Conservation (phyloP, 1,140 invertebrate genomes). For the Drosophila equinoxialis region DNA sequence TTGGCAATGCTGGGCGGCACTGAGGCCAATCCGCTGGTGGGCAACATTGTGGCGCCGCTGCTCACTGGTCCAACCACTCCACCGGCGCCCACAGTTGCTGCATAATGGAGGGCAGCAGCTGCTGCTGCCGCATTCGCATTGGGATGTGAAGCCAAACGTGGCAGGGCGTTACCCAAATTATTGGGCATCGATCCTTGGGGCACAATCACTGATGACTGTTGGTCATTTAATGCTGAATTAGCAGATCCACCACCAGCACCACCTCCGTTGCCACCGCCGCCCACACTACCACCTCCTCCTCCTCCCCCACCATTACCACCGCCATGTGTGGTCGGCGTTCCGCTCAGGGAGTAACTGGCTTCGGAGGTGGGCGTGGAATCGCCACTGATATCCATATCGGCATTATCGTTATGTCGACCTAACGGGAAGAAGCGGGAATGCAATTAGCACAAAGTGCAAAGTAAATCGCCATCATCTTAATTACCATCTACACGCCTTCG, state of each 20-base stretch:
- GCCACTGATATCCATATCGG: conserved; percentile 94
- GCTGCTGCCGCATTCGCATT: conserved; percentile 56
- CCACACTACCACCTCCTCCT: conserved; percentile 36
- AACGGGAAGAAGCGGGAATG: not conserved
- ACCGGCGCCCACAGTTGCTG: conserved; percentile 44
- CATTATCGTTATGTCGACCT: conserved; percentile 83
- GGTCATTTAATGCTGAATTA: conserved; percentile 33
- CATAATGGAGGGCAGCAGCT: conserved; percentile 25
- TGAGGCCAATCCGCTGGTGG: conserved; percentile 71
- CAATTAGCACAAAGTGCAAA: no score
- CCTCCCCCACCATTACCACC: conserved; percentile 42
- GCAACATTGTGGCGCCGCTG: conserved; percentile 80
- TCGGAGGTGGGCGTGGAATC: conserved; percentile 92
- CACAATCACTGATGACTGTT: conserved; percentile 39
- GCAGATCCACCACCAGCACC: conserved; percentile 36
- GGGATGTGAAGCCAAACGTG: conserved; percentile 87
- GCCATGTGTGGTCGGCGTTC: conserved; percentile 74
- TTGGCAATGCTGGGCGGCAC: conserved; percentile 54
- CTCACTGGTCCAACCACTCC: conserved; percentile 53
- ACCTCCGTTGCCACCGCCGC: conserved; percentile 28
- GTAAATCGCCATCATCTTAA: not conserved
- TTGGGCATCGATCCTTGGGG: conserved; percentile 20
- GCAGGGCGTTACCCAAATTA: conserved; percentile 85
- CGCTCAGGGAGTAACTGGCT: conserved; percentile 84
- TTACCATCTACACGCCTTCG: conserved; percentile 81